These are phyloP conservation scores for Stenopsyche tienmushanensis DNA, from an alignment of 1,140 invertebrate genomes.

Conservation along the genomic window DNA sequence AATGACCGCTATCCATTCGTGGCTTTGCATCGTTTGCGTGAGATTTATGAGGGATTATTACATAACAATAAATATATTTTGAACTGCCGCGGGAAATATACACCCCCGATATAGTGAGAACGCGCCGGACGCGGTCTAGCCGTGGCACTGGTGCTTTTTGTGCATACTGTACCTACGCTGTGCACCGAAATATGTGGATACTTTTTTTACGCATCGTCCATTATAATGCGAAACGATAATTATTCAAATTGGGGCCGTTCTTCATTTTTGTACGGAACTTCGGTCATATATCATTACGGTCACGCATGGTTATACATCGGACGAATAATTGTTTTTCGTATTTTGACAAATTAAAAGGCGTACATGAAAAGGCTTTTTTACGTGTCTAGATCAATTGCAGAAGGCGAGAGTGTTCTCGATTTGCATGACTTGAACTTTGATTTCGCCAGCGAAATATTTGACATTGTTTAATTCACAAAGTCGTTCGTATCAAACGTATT, in stretches of 20 bases:
- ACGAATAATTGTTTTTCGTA: too few relatives aligned
- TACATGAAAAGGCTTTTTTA: too few relatives aligned
- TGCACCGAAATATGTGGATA: neutral
- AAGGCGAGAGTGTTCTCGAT: too few relatives aligned
- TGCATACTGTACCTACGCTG: neutral
- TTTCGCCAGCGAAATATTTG: too few relatives aligned
- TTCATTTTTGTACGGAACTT: constrained; percentile 8
- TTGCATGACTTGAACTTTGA: too few relatives aligned
- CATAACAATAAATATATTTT: constrained; percentile 32
- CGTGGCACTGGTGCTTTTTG: neutral
- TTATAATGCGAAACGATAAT: constrained; percentile 13
- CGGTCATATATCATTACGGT: too few relatives aligned
- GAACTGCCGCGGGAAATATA: constrained; percentile 9
- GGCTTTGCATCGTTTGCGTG: constrained; percentile 25
- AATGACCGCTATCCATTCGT: constrained; percentile 30
- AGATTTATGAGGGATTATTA: constrained; percentile 31
- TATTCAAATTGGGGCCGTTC: constrained; percentile 11
- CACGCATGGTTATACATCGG: too few relatives aligned
- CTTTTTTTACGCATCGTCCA: constrained; percentile 2
- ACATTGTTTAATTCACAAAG: too few relatives aligned
- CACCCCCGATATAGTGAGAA: neutral
- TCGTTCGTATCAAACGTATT: too few relatives aligned
- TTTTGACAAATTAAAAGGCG: too few relatives aligned
- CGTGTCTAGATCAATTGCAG: too few relatives aligned
- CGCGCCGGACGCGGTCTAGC: neutral